Evolutionary conservation across 2,113 vertebrate species (phyloP).

Genomic region (Sapajus apella): DNA sequence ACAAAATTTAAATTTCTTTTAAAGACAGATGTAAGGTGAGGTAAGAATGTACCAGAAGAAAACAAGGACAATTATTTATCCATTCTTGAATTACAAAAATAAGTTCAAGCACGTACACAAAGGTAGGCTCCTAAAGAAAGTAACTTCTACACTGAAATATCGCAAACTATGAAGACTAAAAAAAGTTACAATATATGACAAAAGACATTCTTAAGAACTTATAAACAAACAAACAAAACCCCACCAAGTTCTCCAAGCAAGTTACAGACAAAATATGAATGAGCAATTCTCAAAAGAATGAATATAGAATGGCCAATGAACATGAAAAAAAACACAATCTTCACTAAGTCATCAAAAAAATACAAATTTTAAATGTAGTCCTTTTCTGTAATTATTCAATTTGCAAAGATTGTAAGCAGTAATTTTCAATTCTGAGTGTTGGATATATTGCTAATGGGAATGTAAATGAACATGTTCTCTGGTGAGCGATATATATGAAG

Average conservation of each 20-base stretch:
- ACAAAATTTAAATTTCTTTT: background rate
- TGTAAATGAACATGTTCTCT: background rate
- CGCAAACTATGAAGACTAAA: background rate
- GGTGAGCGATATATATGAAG: background rate
- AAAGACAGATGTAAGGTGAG: background rate
- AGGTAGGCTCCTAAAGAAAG: background rate
- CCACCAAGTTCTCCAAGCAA: background rate
- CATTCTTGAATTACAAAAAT: background rate
- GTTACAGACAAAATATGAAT: background rate
- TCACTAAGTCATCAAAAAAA: slow-evolving; percentile 28
- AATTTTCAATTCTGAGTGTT: background rate
- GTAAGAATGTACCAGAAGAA: background rate
- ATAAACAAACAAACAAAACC: background rate
- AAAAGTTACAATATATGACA: background rate
- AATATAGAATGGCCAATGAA: background rate
- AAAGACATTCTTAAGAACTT: background rate
- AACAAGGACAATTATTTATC: background rate
- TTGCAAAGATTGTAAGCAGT: background rate
- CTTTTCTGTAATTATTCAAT: slow-evolving; percentile 1
- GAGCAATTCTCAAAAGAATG: background rate
- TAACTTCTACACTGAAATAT: background rate
- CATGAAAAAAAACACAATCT: background rate
- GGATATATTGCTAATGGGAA: background rate
- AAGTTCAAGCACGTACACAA: background rate
- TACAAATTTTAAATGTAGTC: background rate